Evolutionary conservation across 2,113 vertebrate species (phyloP).

Genomic region (Lichenostomus cassidix): DNA sequence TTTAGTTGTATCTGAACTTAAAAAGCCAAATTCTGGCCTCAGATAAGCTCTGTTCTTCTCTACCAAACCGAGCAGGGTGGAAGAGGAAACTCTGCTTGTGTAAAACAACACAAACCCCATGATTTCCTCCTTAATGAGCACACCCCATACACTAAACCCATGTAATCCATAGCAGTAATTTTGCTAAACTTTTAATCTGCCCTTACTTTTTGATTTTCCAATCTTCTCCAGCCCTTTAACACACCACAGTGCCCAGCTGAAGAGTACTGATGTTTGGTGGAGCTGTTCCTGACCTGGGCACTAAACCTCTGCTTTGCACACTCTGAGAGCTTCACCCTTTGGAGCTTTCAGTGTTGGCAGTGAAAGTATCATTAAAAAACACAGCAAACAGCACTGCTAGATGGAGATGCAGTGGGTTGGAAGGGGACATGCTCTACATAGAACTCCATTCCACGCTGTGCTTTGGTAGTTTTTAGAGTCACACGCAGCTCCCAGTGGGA

Average conservation of each 20-base stretch:
- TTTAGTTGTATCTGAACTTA: neutral
- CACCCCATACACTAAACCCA: neutral
- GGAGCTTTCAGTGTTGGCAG: neutral
- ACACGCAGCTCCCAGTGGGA: rapidly evolving
- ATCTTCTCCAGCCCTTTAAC: neutral
- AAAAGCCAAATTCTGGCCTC: neutral
- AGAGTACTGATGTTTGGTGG: rapidly evolving
- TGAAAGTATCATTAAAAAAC: neutral
- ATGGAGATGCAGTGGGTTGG: neutral
- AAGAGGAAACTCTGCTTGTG: neutral
- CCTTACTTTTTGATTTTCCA: neutral
- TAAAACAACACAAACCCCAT: neutral
- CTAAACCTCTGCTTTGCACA: neutral
- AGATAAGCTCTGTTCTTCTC: neutral
- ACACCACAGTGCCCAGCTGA: neutral
- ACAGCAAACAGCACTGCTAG: neutral
- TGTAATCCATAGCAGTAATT: neutral
- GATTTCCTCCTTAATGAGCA: neutral
- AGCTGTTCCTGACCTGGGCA: neutral
- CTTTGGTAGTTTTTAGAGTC: neutral
- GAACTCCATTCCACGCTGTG: neutral
- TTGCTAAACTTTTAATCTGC: neutral
- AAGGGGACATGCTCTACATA: neutral
- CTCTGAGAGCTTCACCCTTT: neutral
- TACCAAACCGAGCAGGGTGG: neutral